Conservation (phyloP, 2,113 vertebrate species). For the Actenoides hombroni region DNA sequence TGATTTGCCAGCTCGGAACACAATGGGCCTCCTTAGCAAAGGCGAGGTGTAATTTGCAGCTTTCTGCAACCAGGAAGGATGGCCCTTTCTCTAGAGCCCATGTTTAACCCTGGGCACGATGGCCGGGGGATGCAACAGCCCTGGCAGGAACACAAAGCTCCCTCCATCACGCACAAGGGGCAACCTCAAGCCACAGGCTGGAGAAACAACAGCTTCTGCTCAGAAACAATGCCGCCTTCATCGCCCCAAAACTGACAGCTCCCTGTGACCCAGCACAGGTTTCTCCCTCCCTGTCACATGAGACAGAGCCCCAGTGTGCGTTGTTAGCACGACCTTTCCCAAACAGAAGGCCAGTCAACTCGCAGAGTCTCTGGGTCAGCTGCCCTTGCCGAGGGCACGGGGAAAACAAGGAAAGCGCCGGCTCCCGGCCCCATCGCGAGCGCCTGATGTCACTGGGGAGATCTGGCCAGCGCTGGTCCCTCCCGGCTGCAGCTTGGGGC, state of each 20-base stretch:
- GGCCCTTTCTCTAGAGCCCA: neutral
- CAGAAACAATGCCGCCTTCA: neutral
- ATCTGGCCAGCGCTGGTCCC: neutral
- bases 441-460: neutral
- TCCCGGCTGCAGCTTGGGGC: neutral
- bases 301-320: neutral
- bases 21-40: neutral
- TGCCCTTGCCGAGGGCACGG: neutral
- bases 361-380: neutral
- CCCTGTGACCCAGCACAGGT: neutral
- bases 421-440: neutral
- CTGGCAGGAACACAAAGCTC: neutral
- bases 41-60: neutral
- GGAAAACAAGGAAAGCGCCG: neutral
- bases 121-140: neutral
- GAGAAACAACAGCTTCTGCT: neutral
- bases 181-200: neutral
- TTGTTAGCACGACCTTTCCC: slow-evolving; percentile 1
- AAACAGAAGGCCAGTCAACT: slow-evolving; percentile 24
- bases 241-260: neutral
- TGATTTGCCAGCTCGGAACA: neutral
- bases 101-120: neutral
- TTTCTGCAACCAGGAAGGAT: neutral
- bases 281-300: neutral
- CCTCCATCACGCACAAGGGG: neutral